Evolutionary conservation across 2,113 vertebrate species (phyloP).

Genomic region (Periophthalmodon schlosseri): DNA sequence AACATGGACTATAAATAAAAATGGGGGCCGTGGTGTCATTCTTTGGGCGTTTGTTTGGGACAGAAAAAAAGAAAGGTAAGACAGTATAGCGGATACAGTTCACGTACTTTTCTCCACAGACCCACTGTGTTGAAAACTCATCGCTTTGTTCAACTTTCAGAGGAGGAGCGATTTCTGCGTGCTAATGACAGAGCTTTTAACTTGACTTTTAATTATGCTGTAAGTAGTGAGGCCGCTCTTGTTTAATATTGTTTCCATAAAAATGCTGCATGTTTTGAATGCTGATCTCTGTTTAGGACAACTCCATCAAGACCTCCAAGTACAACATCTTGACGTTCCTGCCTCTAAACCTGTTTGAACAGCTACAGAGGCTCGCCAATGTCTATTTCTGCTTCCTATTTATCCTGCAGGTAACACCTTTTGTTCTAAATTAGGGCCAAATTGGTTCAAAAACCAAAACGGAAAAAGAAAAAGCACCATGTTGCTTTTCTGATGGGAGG

Average conservation of each 20-base stretch:
- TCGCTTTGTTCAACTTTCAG: slow-evolving; percentile 58
- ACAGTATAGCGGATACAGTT: background rate
- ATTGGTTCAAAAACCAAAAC: background rate
- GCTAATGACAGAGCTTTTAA: slow-evolving; percentile 88
- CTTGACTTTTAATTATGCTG: slow-evolving; percentile 83
- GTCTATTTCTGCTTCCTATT: slow-evolving; percentile 92
- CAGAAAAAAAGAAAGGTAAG: slow-evolving; percentile 76
- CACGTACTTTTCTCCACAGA: background rate
- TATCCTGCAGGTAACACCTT: slow-evolving; percentile 83
- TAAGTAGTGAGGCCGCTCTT: slow-evolving; percentile 71
- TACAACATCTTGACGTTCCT: slow-evolving; percentile 92
- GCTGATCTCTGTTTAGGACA: slow-evolving; percentile 77
- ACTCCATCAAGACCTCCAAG: slow-evolving; percentile 92
- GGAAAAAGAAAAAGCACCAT: too few species aligned
- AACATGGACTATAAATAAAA: slow-evolving; percentile 69
- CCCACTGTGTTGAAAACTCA: background rate
- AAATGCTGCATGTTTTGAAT: background rate
- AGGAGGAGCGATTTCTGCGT: slow-evolving; percentile 82
- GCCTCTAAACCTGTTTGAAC: slow-evolving; percentile 93
- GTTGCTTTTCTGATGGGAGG: too few species aligned
- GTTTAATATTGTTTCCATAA: background rate
- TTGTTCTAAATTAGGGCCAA: background rate
- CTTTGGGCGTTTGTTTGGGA: slow-evolving; percentile 68
- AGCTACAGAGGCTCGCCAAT: slow-evolving; percentile 94
- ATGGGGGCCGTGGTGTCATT: slow-evolving; percentile 75